A percentile compares a stretch with the other conserved stretches of the same genome.
Conservation (phyloP, 2,888 invertebrate species). For the Cremastobaeus sp. region DNA sequence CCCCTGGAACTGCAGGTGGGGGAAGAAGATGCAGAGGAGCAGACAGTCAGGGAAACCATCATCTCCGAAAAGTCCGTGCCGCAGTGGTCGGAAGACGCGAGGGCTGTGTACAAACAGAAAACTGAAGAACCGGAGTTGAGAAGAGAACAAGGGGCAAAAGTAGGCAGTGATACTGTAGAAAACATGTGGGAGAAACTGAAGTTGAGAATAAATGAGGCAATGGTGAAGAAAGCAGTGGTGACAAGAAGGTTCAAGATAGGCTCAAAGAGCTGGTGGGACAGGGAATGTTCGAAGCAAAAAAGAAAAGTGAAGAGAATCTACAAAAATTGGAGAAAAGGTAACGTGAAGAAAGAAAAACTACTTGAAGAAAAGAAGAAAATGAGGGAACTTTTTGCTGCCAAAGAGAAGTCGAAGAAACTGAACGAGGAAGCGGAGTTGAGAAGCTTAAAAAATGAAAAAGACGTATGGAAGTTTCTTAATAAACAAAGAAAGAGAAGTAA, state of each 20-base stretch:
- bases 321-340: background rate
- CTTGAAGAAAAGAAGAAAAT: constrained; percentile 5
- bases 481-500: constrained; percentile 4
- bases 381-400: background rate
- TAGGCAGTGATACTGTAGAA: no score
- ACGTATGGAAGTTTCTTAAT: constrained; percentile 15
- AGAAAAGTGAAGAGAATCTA: background rate
- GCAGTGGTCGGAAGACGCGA: background rate
- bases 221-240: no score
- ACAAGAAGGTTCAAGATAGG: no score
- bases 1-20: background rate
- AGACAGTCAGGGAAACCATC: background rate
- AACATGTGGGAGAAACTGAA: no score
- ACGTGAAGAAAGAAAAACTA: background rate
- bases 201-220: no score
- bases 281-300: background rate
- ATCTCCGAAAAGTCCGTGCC: no score
- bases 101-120: background rate
- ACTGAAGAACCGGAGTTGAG: background rate
- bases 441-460: background rate
- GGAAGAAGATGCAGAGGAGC: background rate
- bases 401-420: background rate
- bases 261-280: constrained; percentile 11
- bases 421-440: constrained; percentile 7
- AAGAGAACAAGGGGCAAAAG: background rate